Evolutionary conservation across 2,888 invertebrate genomes (phyloP).

Genomic region (Clostera curtula): DNA sequence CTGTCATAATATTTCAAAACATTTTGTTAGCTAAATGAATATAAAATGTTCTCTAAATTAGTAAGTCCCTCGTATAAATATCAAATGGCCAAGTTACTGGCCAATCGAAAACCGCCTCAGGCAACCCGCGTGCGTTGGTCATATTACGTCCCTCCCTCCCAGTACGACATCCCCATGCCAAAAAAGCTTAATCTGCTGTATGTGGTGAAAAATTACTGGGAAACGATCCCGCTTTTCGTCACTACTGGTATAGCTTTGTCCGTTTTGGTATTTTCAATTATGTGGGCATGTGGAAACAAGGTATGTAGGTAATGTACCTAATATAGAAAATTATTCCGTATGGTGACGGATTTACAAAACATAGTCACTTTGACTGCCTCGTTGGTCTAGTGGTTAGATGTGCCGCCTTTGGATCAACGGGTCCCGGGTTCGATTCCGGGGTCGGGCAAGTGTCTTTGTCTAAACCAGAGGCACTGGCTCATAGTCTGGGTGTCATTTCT

Average conservation of each 20-base stretch:
- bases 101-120: slow-evolving; percentile 11
- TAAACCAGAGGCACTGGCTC: too few species aligned
- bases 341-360: too few species aligned
- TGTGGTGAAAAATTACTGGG: slow-evolving; percentile 42
- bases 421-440: too few species aligned
- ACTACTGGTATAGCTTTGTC: slow-evolving; percentile 23
- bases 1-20: too few species aligned
- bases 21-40: too few species aligned
- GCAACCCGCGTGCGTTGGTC: slow-evolving; percentile 9
- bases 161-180: slow-evolving; percentile 45
- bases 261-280: slow-evolving; percentile 24
- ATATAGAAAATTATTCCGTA: too few species aligned
- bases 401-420: too few species aligned
- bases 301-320: slow-evolving; percentile 26
- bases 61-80: slow-evolving; percentile 19
- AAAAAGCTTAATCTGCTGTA: slow-evolving; percentile 31
- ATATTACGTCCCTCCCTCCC: slow-evolving; percentile 38
- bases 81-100: slow-evolving; percentile 11
- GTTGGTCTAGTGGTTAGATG: too few species aligned
- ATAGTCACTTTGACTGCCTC: too few species aligned
- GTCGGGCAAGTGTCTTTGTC: too few species aligned
- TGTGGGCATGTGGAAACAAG: slow-evolving; percentile 41
- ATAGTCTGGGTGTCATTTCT: too few species aligned
- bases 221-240: slow-evolving; percentile 45
- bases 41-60: slow-evolving; percentile 41